A percentile compares a stretch with the other conserved stretches of the same genome.
Conservation (phyloP, 2,113 vertebrate species). For the Verasper variegatus region DNA sequence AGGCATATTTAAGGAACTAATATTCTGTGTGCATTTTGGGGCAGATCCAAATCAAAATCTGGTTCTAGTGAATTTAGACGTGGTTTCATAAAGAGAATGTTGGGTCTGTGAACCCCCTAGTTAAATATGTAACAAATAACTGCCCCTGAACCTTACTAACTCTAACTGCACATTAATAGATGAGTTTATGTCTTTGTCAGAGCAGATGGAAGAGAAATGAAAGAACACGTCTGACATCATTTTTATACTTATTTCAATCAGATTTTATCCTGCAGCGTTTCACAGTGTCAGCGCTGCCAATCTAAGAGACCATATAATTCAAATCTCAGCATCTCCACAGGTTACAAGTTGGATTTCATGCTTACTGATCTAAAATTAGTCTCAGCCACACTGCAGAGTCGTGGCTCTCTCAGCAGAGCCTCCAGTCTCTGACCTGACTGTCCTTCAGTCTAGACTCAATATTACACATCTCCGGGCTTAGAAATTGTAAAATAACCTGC, state of each 20-base stretch:
- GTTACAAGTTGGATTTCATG: conserved; percentile 2
- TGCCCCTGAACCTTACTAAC: no score
- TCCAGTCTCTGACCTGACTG: conserved; percentile 8
- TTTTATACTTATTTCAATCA: no score
- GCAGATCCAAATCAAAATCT: no score
- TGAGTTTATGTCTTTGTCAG: not conserved
- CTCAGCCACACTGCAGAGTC: not conserved
- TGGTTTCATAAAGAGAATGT: no score
- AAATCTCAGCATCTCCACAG: not conserved
- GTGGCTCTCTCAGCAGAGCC: not conserved
- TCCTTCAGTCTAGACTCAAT: conserved; percentile 17
- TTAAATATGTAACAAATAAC: not conserved
- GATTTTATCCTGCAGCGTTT: no score
- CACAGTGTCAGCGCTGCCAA: not conserved
- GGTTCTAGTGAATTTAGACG: no score
- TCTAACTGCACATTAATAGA: not conserved
- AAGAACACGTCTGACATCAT: not conserved
- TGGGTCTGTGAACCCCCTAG: no score
- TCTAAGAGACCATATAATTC: not conserved
- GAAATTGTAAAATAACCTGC: not conserved
- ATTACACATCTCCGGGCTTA: not conserved
- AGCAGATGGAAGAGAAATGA: no score
- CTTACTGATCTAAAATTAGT: not conserved
- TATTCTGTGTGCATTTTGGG: no score
- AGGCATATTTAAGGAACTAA: no score